Evolutionary conservation across 2,113 vertebrate species (phyloP).

Genomic region (Tauraco erythrolophus): DNA sequence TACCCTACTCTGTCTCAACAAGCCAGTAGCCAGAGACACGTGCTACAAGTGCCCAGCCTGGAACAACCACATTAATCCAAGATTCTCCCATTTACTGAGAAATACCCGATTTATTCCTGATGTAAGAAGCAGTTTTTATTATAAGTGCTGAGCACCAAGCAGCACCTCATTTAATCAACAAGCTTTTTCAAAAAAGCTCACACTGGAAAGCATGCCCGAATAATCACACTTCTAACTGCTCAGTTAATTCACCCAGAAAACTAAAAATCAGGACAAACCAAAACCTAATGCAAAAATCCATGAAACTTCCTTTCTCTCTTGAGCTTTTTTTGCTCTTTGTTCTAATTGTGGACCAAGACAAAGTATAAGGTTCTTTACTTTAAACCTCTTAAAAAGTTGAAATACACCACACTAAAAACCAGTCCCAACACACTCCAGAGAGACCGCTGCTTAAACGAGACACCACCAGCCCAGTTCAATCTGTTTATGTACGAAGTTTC

Average conservation of each 20-base stretch:
- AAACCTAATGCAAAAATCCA: neutral
- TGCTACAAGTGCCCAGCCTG: neutral
- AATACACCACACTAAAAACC: neutral
- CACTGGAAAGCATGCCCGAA: neutral
- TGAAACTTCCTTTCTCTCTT: neutral
- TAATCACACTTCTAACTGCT: neutral
- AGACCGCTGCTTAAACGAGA: neutral
- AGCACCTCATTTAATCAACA: neutral
- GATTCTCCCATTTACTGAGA: conserved; percentile 16
- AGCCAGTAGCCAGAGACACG: neutral
- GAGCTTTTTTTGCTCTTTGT: neutral
- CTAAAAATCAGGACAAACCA: neutral
- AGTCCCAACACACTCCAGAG: neutral
- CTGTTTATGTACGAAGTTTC: neutral
- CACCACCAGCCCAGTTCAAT: neutral
- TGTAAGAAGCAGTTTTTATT: neutral
- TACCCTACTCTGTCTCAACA: neutral
- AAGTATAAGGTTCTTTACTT: neutral
- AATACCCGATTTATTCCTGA: neutral
- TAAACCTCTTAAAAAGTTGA: neutral
- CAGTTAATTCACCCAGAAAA: neutral
- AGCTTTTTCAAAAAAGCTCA: neutral
- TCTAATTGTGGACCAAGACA: neutral
- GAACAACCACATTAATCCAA: neutral
- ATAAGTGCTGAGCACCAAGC: neutral